A percentile compares a stretch with the other conserved stretches of the same genome.
Evolutionary conservation across 2,888 invertebrate species (phyloP).

Genomic region (Bhutanitis thaidina): DNA sequence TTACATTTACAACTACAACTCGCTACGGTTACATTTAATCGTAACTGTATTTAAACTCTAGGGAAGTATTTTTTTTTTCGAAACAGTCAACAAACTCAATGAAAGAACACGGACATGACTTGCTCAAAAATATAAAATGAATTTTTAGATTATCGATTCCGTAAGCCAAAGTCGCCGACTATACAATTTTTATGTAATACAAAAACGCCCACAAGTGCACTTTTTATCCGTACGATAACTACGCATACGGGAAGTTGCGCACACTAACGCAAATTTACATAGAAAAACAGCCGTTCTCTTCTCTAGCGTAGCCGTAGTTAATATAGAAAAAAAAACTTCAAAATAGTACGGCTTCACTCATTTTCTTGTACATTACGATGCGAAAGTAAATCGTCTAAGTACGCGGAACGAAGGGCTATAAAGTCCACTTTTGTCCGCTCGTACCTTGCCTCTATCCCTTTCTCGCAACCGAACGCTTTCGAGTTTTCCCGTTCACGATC

Average conservation of each 20-base stretch:
- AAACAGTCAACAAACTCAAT: conserved; percentile 21
- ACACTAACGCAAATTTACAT: conserved; percentile 63
- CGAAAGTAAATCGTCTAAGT: conserved; percentile 54
- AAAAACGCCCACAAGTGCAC: conserved; percentile 50
- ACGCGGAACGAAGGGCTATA: conserved; percentile 45
- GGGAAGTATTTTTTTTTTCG: conserved; percentile 23
- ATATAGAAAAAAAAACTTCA: conserved; percentile 72
- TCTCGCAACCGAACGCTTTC: conserved; percentile 74
- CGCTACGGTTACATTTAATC: conserved; percentile 8
- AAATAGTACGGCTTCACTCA: conserved; percentile 72
- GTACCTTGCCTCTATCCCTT: conserved; percentile 45
- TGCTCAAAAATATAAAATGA: conserved; percentile 59
- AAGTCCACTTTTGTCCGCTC: conserved; percentile 58
- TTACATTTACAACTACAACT: neutral
- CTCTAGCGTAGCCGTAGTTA: conserved; percentile 58
- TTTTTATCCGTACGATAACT: conserved; percentile 53
- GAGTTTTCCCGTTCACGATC: conserved; percentile 76
- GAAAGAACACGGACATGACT: conserved; percentile 34
- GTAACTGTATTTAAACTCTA: conserved; percentile 24
- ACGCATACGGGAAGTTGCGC: conserved; percentile 68
- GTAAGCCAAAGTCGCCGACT: conserved; percentile 47
- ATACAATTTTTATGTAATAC: conserved; percentile 71
- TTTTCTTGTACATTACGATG: conserved; percentile 46
- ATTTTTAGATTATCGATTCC: conserved; percentile 73
- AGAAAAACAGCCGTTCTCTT: conserved; percentile 73